Evolutionary conservation across 2,888 invertebrate species (phyloP), one percentile per base, ranked within the genome.

Genomic region (Portevinia maculata): DNA sequence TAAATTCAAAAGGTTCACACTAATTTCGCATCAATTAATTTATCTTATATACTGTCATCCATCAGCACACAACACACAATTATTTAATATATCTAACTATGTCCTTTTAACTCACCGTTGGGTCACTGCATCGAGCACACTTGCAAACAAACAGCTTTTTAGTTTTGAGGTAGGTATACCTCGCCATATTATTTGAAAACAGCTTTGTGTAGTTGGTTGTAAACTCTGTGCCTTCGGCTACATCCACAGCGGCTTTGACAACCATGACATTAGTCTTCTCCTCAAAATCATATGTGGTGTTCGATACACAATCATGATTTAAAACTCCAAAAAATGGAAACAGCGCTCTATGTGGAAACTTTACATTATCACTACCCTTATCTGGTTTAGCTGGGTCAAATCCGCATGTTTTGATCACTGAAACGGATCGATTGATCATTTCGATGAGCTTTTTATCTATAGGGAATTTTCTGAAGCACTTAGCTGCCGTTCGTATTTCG

Each of bases 291-390:
- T 95, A 95, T 84, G 93, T 92, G 0, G 95, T 94, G 87, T 96
- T 96, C 50, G 95, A 93, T 85, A 91, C 92, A 88, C 96, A 96
- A 86, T 93, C 93, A 88, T 96, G 95, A 86, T 94, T 93, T 91
- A 95, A 92, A 90, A 95, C 92, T 28, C 94, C 93, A 6, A 94
- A 93, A 65, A 93, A 92, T 1, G 94, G 92, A 89, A 93, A 96
- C 84, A 96, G 90, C 57, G 93, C 94, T 74, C 94, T 91, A 71
- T 93, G 91, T 73, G 92, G 92, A 84, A 89, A 88, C 62, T 89
- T 88, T 73, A 86, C 86, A 81, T 89, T 87, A 74, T 89, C 88
- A 32, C 87, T 89, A 34, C 86, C 86, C 62, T 88, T 87, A 71
- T 90, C 90, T 0, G 86, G 48, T 15, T 48, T 75, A 11, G 89